Evolutionary conservation across 2,797 vertebrate species (phyloP).

Genomic region (Sebastes glaucus): DNA sequence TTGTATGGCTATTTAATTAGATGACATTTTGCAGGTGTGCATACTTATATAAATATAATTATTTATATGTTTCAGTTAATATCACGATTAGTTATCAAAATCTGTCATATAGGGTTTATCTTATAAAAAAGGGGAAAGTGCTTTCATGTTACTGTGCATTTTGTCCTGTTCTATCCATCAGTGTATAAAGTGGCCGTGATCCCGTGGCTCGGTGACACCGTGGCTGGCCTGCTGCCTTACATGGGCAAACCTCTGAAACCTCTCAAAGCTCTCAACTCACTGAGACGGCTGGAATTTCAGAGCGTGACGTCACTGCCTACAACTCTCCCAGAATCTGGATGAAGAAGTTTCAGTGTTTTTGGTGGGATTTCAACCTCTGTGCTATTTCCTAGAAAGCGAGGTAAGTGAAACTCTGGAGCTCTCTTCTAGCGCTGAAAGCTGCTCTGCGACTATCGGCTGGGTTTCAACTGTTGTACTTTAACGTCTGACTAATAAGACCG

Average conservation of each 20-base stretch:
- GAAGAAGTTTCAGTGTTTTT: slow-evolving; percentile 85
- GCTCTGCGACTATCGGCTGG: not conserved
- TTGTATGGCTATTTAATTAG: not conserved
- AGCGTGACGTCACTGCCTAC: slow-evolving; percentile 86
- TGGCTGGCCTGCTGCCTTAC: slow-evolving; percentile 84
- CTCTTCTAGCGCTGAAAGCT: not conserved
- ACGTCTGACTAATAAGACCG: not conserved
- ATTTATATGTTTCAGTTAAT: not conserved
- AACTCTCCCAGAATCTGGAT: slow-evolving; percentile 85
- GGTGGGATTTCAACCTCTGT: slow-evolving; percentile 77
- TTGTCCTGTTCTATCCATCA: not conserved
- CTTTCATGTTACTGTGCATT: no score
- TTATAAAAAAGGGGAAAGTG: not conserved
- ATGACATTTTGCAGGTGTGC: not conserved
- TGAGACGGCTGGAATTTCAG: slow-evolving; percentile 82
- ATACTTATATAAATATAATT: not conserved
- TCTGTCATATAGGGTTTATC: not conserved
- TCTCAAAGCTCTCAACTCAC: slow-evolving; percentile 44
- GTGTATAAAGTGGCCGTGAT: not conserved
- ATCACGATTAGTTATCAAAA: not conserved
- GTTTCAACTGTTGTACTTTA: not conserved
- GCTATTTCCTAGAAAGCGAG: slow-evolving; percentile 84
- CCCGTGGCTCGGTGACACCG: slow-evolving; percentile 48
- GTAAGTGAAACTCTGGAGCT: slow-evolving; percentile 71
- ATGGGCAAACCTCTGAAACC: slow-evolving; percentile 82